These are phyloP conservation scores for Phainopepla nitens DNA, from an alignment of 2,113 vertebrate genomes.

Conservation along the genomic window DNA sequence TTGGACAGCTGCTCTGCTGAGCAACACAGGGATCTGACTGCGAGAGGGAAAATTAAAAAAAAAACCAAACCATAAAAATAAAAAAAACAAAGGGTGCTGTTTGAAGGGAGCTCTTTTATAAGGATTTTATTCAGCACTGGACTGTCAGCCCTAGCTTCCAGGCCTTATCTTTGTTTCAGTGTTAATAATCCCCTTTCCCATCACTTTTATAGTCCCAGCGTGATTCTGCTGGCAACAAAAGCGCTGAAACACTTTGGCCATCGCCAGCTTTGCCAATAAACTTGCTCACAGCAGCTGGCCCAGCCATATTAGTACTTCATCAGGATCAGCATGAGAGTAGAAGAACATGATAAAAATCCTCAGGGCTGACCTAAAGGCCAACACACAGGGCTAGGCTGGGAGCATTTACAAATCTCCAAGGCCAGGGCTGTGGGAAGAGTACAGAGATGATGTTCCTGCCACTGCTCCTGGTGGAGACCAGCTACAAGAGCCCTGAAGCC, in stretches of 20 bases:
- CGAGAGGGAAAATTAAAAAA: neutral
- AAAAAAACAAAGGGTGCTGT: neutral
- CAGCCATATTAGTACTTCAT: neutral
- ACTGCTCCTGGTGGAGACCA: accelerated
- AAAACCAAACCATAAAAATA: neutral
- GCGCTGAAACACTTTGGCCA: neutral
- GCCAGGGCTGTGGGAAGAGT: neutral
- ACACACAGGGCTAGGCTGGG: neutral
- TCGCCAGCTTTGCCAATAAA: neutral
- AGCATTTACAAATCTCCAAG: neutral
- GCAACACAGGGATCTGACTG: neutral
- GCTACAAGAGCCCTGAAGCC: neutral
- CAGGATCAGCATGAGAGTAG: neutral
- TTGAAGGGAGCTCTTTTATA: neutral
- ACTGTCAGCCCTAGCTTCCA: neutral
- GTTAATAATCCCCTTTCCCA: neutral
- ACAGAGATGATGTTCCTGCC: accelerated
- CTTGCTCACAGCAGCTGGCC: neutral
- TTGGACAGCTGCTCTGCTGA: neutral
- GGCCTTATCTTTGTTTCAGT: neutral
- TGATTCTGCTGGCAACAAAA: neutral
- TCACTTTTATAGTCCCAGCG: neutral
- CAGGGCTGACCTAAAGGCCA: neutral
- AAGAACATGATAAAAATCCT: neutral
- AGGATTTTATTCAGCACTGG: neutral